Evolutionary conservation across 2,113 vertebrate genomes (phyloP), one percentile per base, ranked within the genome.

Genomic region (Gymnarchus niloticus): DNA sequence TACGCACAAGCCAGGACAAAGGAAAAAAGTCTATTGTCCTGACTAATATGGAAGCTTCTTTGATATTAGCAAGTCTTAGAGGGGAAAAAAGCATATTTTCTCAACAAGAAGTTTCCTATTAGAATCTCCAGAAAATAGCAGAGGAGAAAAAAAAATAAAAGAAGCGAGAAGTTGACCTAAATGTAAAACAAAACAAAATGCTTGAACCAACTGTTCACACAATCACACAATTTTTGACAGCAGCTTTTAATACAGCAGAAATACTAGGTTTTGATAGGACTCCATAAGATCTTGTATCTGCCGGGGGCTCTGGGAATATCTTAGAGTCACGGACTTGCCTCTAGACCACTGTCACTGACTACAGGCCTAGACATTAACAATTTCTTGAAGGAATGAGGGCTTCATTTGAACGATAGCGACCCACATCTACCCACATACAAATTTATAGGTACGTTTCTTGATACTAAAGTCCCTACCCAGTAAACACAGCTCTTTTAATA

Each of bases 11-110:
- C 95, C 93, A 93, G 96, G 94, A 93, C 95, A 96, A 95, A 95
- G 93, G 94, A 92, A 93, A 93, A 93, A 94, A 90, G 91, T 93
- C 95, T 94, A 95, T 95, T 96, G 96, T 97, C 93, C 90, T 96
- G 97, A 97, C 98, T 97, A 97, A 95, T 96, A 95, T 98, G 95
- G 95, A 97, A 98, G 97, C 97, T 97, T 96, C 97, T 98, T 98
- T 97, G 96, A 97, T 98, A 97, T 96, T 95, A 95, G 95, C 94
- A 94, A 91, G 96, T 94, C 95, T 96, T 94, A 96, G 95, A 88
- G 92, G 93, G 94, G 88, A 96, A 95, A 95, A 95, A 96, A 95
- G 93, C 94, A 91, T 93, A 92, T 95, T 94, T 94, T 93, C 93
- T 93, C 91, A 90, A 93, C 90, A 91, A 93, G 93, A 77, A n/a